A percentile compares a stretch with the other conserved stretches of the same genome.
Evolutionary conservation across 2,113 vertebrate species (phyloP).

Genomic region (Girardinichthys multiradiatus): DNA sequence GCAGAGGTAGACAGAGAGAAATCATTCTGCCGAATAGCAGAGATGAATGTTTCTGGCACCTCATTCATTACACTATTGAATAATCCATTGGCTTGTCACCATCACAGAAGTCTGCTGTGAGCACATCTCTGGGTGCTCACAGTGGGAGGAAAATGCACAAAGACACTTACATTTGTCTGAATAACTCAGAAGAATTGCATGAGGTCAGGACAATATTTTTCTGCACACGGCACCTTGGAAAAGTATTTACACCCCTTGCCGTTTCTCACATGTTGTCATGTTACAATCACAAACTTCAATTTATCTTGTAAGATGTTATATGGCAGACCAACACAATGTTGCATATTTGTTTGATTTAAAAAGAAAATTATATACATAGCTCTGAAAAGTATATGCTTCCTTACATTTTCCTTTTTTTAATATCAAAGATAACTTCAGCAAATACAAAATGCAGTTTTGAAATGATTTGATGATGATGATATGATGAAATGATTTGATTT

Average conservation of each 20-base stretch:
- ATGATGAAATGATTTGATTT: too few relatives aligned
- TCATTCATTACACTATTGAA: slow-evolving; percentile 79
- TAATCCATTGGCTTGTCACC: slow-evolving; percentile 69
- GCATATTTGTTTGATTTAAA: too few relatives aligned
- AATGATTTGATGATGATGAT: too few relatives aligned
- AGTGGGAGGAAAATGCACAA: slow-evolving; percentile 34
- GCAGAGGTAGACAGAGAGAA: slow-evolving; percentile 71
- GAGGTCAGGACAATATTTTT: not conserved
- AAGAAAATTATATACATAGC: too few relatives aligned
- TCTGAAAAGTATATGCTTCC: too few relatives aligned
- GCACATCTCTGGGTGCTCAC: slow-evolving; percentile 39
- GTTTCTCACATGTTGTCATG: not conserved
- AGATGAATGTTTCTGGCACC: slow-evolving; percentile 73
- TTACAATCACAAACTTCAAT: too few relatives aligned
- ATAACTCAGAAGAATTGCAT: slow-evolving; percentile 38
- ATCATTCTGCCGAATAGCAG: slow-evolving; percentile 68
- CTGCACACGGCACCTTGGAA: not conserved
- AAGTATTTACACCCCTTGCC: not conserved
- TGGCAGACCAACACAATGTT: too few relatives aligned
- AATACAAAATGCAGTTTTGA: too few relatives aligned
- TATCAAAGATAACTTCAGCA: too few relatives aligned
- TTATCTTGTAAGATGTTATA: too few relatives aligned
- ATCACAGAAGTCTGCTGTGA: slow-evolving; percentile 41
- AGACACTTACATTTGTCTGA: slow-evolving; percentile 32
- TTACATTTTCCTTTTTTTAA: too few relatives aligned